phyloP scores from a whole-genome alignment of 53 echinoderm and acorn worm species.

The Holothuria leucospilota region DNA sequence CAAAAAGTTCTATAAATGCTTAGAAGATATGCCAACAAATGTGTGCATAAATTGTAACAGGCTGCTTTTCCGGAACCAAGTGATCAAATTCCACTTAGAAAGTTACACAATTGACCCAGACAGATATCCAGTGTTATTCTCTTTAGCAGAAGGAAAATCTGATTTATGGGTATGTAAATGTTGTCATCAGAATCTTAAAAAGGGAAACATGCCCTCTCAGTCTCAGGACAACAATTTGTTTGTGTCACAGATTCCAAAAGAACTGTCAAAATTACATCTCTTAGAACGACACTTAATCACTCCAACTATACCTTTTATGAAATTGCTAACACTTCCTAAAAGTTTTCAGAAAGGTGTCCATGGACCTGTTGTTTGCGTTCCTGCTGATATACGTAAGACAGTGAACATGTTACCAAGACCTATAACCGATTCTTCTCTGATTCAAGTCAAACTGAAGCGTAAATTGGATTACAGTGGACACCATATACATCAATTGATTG shows the following conservation, averaged over 20 bases:
- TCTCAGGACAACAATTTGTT: conserved; percentile 41
- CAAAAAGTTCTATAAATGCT: neutral
- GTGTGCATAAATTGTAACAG: conserved; percentile 12
- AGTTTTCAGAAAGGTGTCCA: conserved; percentile 59
- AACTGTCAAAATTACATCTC: conserved; percentile 7
- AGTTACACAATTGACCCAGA: neutral
- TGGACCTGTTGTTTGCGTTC: conserved; percentile 67
- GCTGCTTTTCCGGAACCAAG: conserved; percentile 13
- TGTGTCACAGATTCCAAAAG: conserved; percentile 32
- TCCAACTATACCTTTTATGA: conserved; percentile 62
- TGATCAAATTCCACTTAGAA: neutral
- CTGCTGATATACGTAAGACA: conserved; percentile 46
- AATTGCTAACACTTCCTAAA: conserved; percentile 55
- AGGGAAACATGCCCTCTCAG: conserved; percentile 29
- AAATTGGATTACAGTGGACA: conserved; percentile 69
- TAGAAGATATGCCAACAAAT: conserved; percentile 9
- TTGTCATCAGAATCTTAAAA: neutral
- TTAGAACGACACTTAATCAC: conserved; percentile 56
- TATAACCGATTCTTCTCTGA: conserved; percentile 61
- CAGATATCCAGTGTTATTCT: neutral
- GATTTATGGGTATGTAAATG: neutral
- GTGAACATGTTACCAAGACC: conserved; percentile 52
- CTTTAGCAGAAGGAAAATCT: neutral
- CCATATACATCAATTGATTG: conserved; percentile 70
- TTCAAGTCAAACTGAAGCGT: conserved; percentile 66